Conservation (phyloP, 2,113 vertebrate genomes). For the Panurus biarmicus region DNA sequence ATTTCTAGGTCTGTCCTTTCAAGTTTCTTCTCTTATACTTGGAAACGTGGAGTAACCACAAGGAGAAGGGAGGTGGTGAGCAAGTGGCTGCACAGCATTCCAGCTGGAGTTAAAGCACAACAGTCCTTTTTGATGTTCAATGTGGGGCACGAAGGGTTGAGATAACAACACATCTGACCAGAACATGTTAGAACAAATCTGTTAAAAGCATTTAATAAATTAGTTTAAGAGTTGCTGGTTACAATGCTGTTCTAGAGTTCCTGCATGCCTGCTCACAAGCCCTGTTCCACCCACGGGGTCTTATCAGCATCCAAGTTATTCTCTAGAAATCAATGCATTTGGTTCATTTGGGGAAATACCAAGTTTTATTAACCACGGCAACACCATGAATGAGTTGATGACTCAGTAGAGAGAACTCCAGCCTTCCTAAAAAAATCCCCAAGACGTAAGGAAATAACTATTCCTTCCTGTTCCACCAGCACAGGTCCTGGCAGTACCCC, state of each 20-base stretch:
- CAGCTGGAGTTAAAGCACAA: background rate
- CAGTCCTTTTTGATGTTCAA: background rate
- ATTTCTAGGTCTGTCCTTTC: background rate
- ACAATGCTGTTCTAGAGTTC: background rate
- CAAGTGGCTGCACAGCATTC: fast-evolving
- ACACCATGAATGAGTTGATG: background rate
- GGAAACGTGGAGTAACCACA: background rate
- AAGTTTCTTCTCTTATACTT: background rate
- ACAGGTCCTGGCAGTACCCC: background rate
- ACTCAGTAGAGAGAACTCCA: background rate
- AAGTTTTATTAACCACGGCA: background rate
- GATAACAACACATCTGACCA: background rate
- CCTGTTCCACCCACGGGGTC: background rate
- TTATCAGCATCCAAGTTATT: background rate
- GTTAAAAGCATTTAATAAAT: background rate
- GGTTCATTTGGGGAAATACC: background rate
- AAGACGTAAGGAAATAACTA: background rate
- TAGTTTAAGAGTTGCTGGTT: background rate
- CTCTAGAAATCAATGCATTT: background rate
- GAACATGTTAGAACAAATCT: background rate
- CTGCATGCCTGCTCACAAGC: fast-evolving
- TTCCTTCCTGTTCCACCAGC: background rate
- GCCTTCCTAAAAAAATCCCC: background rate
- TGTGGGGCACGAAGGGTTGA: background rate
- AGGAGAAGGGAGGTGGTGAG: background rate